phyloP scores from a whole-genome alignment of 2,888 invertebrate genomes.

The Julus scandinavius region DNA sequence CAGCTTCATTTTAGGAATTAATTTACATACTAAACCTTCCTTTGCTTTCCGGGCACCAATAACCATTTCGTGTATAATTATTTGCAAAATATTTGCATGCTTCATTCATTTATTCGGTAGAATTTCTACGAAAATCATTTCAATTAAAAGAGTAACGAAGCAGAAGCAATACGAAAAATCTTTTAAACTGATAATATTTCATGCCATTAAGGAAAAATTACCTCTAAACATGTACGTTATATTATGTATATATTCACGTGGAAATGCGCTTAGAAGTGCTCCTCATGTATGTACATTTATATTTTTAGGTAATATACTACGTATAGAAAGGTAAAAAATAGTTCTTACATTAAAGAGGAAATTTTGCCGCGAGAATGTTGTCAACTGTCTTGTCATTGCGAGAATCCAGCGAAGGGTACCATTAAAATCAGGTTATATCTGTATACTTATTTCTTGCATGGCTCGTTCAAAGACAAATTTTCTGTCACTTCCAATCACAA shows the following conservation, averaged over 20 bases:
- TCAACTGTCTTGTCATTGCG: background rate
- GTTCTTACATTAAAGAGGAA: background rate
- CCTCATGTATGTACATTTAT: too few relatives aligned
- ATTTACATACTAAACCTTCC: background rate
- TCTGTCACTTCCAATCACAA: constrained; percentile 13
- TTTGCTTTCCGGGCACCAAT: background rate
- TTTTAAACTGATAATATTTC: background rate
- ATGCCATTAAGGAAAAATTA: background rate
- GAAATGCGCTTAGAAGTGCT: too few relatives aligned
- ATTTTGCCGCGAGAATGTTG: background rate
- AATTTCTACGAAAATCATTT: background rate
- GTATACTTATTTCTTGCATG: background rate
- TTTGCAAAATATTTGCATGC: constrained; percentile 9
- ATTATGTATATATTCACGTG: too few relatives aligned
- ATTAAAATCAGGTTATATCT: background rate
- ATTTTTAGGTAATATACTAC: too few relatives aligned
- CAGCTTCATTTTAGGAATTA: background rate
- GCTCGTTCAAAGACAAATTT: background rate
- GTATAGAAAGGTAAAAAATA: too few relatives aligned
- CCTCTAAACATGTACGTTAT: too few relatives aligned
- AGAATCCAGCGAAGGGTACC: background rate
- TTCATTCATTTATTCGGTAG: background rate
- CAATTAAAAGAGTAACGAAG: background rate
- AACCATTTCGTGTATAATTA: background rate
- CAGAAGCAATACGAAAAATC: background rate